phyloP scores from a whole-genome alignment of 2,888 invertebrate genomes.

The Argyresthia goedartella region DNA sequence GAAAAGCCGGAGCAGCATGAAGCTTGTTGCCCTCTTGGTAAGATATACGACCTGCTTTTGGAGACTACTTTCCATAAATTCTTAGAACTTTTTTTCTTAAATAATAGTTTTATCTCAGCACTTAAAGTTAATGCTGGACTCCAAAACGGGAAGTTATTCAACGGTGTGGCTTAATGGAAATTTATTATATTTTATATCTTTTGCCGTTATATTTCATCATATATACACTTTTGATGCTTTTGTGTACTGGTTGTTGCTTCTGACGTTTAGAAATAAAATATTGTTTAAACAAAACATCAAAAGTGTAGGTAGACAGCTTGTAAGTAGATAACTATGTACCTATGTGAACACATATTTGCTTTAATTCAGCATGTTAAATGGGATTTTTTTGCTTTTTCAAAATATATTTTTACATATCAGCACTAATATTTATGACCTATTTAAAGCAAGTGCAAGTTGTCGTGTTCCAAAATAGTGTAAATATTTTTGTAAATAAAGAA shows the following conservation, averaged over 20 bases:
- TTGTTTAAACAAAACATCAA: constrained; percentile 4
- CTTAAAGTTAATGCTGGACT: constrained; percentile 21
- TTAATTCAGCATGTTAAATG: constrained; percentile 39
- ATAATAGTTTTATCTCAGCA: not conserved
- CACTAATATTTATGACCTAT: constrained; percentile 23
- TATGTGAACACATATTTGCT: constrained; percentile 17
- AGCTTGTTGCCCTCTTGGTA: constrained; percentile 90
- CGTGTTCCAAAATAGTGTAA: not conserved
- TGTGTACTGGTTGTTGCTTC: constrained; percentile 28
- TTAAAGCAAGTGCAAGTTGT: constrained; percentile 50
- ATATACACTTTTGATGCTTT: constrained; percentile 37
- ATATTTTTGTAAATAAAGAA: not conserved
- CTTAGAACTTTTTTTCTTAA: constrained; percentile 6
- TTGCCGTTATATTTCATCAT: constrained; percentile 16
- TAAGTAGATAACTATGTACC: not conserved
- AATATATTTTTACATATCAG: constrained; percentile 34
- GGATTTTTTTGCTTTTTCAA: constrained; percentile 43
- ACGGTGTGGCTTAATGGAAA: constrained; percentile 51
- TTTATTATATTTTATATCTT: constrained; percentile 22
- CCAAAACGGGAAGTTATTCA: constrained; percentile 35
- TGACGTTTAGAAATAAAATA: constrained; percentile 8
- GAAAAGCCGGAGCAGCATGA: constrained; percentile 91
- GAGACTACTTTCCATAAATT: constrained; percentile 11
- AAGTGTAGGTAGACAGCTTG: constrained; percentile 1
- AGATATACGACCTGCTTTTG: constrained; percentile 44